Conservation (phyloP, 1,140 invertebrate species). For the Atta colombica region DNA sequence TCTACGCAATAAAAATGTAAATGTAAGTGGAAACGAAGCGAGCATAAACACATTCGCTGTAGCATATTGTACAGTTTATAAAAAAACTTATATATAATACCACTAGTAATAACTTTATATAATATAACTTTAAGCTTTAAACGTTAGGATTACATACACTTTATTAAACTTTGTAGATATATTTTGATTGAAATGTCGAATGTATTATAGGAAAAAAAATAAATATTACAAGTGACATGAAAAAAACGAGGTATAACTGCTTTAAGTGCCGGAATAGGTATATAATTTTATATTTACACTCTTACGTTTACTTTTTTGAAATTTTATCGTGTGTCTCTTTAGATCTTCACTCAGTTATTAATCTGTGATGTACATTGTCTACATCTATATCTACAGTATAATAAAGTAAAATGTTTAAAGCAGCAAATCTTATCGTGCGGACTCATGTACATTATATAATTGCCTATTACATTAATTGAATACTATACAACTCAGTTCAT, state of each 20-base stretch:
- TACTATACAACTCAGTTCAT: conserved; percentile 4
- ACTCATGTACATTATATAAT: not conserved
- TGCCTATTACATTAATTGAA: not conserved
- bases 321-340: conserved; percentile 5
- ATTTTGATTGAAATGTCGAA: conserved; percentile 13
- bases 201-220: too few relatives aligned
- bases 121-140: conserved; percentile 43
- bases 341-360: conserved; percentile 20
- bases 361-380: conserved; percentile 41
- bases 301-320: conserved; percentile 17
- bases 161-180: conserved; percentile 70
- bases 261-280: conserved; percentile 1
- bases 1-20: conserved; percentile 45
- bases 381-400: conserved; percentile 9
- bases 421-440: not conserved
- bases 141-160: conserved; percentile 47
- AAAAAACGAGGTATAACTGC: not conserved
- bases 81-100: conserved; percentile 30
- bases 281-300: conserved; percentile 15
- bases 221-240: not conserved
- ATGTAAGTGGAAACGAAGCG: conserved; percentile 12
- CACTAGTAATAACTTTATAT: conserved; percentile 54
- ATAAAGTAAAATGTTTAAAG: conserved; percentile 55
- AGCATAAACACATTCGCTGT: conserved; percentile 30
- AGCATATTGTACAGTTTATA: conserved; percentile 64